Conservation (phyloP, 2,113 vertebrate genomes). For the Dasyprocta punctata region DNA sequence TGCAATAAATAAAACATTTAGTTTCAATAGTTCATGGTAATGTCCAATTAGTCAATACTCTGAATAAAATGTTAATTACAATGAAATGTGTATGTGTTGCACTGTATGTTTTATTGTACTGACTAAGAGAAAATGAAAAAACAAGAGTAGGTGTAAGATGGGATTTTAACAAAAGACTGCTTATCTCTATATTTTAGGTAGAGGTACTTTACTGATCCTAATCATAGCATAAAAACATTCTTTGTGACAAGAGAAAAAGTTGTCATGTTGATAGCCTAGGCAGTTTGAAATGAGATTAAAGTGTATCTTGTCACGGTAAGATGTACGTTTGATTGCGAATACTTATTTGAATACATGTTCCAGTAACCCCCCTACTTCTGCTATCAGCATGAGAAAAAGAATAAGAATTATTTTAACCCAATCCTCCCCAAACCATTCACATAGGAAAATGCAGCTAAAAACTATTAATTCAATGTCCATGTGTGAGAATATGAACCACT, state of each 20-base stretch:
- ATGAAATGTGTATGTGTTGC: fast-evolving
- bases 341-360: conserved; percentile 42
- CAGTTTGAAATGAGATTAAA: conserved; percentile 53
- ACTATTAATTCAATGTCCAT: background rate
- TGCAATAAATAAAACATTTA: background rate
- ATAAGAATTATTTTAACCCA: conserved; percentile 34
- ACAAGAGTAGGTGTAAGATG: background rate
- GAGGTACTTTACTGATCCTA: background rate
- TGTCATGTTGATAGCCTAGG: background rate
- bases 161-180: background rate
- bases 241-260: background rate
- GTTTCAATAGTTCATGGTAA: background rate
- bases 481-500: background rate
- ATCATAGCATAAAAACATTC: background rate
- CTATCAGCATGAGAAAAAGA: background rate
- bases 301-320: background rate
- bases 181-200: background rate
- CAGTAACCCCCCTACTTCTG: background rate
- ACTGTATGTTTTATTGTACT: background rate
- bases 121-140: background rate
- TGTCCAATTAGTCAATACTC: background rate
- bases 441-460: background rate
- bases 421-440: background rate
- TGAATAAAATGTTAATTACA: background rate
- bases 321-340: conserved; percentile 39